Conservation (phyloP, 2,888 invertebrate species). For the Drosophila atripex region DNA sequence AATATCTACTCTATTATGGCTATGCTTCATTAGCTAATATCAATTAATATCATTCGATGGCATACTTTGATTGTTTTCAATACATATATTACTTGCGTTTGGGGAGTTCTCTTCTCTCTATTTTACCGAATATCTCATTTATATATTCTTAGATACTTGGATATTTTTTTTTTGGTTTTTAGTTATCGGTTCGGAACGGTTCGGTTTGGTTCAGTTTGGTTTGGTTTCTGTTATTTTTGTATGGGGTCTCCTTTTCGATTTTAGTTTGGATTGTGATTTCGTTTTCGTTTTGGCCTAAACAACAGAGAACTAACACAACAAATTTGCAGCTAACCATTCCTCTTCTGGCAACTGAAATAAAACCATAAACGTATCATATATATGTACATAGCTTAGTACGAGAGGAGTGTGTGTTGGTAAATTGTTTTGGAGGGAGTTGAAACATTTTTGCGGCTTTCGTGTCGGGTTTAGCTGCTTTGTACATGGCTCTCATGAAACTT, state of each 20-base stretch:
- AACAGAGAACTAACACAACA: slow-evolving; percentile 88
- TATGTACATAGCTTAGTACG: slow-evolving; percentile 20
- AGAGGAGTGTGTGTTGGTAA: slow-evolving; percentile 15
- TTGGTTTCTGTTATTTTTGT: slow-evolving; percentile 28
- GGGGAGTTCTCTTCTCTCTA: slow-evolving; percentile 41
- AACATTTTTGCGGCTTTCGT: slow-evolving; percentile 40
- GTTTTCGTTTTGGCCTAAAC: slow-evolving; percentile 49
- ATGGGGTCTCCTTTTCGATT: slow-evolving; percentile 12
- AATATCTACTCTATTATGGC: slow-evolving; percentile 55
- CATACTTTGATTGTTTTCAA: slow-evolving; percentile 74
- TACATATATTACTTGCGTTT: slow-evolving; percentile 38
- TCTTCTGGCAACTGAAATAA: slow-evolving; percentile 92
- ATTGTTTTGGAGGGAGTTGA: slow-evolving; percentile 34
- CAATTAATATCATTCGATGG: slow-evolving; percentile 78
- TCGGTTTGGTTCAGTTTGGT: slow-evolving; percentile 11
- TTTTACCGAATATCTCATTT: slow-evolving; percentile 47
- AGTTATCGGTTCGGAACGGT: slow-evolving; percentile 33
- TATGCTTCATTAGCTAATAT: slow-evolving; percentile 65
- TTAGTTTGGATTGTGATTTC: slow-evolving; percentile 19
- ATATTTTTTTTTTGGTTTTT: slow-evolving; percentile 43
- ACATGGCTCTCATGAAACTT: slow-evolving; percentile 41
- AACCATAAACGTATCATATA: slow-evolving; percentile 64
- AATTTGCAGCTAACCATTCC: slow-evolving; percentile 94
- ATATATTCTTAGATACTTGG: slow-evolving; percentile 43
- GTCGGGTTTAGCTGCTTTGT: slow-evolving; percentile 35